Base-by-base conservation (phyloP, 2,888 invertebrate species). In the Diploptera punctata region DNA sequence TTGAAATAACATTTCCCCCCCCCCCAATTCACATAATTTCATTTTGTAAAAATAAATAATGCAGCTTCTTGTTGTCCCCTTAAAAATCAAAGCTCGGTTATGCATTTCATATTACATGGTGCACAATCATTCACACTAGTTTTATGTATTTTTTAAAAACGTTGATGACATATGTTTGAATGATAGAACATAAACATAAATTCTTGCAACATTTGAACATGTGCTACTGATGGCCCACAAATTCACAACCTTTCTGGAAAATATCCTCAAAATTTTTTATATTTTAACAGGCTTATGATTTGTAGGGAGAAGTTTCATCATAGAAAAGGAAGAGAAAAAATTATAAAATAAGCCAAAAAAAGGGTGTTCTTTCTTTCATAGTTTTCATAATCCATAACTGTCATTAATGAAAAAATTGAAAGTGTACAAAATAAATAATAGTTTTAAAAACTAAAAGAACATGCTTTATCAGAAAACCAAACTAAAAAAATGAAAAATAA, bases 51-150 rank as follows among this genome's bases (percentile, higher is more conserved):
- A 19, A 49, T 5, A 24, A 24, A 52, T 49, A 49, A 2, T 18
- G 16, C 16, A 24, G 52, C 52, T 2, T 9, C 7, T 1, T 4
- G 7, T 4, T n/a, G 1, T 49, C 21, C 19, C 13, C 52, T 21
- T 24, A n/a, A 52, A 52, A 24, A 52, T 24, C 10, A 24, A 52
- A 52, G 24, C 52, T 24, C 9, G 13, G 21, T n/a, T 52, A 52
- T 52, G 19, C 21, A 52, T 19, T 52, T 57, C 60, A 69, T 16
- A 33, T 57, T 47, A 72, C 29, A 72, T 61, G 62, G 72, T 72
- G 72, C 72, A 72, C 72, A 72, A 72, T 71, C 57, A 71, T 67
- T 49, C 72, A 68, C 54, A 60, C 26, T 67, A 60, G 67, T 60
- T 72, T 71, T 65, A 33, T 57, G 29, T 47, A 54, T 62, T 19